Percentiles rank a stretch among this genome's conserved stretches.
Evolutionary conservation across 2,888 invertebrate genomes (phyloP).

Genomic region (Rotaria sp.): DNA sequence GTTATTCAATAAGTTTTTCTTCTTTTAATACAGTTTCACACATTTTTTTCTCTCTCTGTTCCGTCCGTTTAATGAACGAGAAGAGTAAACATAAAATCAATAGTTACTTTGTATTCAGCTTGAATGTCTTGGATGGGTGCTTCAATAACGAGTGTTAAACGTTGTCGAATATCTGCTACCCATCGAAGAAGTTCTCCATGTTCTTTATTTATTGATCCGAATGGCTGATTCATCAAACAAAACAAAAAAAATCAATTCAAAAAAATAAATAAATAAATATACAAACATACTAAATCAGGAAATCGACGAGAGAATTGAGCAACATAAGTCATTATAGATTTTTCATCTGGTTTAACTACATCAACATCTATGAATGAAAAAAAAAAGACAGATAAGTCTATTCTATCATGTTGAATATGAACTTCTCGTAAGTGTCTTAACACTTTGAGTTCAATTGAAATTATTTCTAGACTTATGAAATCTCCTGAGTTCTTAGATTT

Average conservation of each 20-base stretch:
- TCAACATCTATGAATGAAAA: constrained; percentile 67
- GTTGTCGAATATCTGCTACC: not conserved
- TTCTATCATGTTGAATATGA: not conserved
- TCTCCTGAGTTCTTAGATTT: too few relatives aligned
- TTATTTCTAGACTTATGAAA: too few relatives aligned
- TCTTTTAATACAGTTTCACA: not conserved
- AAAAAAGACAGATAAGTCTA: not conserved
- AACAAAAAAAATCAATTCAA: not conserved
- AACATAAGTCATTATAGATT: constrained; percentile 95
- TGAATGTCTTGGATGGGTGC: not conserved
- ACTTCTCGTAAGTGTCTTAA: too few relatives aligned
- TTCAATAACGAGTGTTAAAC: not conserved
- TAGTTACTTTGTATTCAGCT: not conserved
- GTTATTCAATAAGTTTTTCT: not conserved
- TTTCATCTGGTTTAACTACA: constrained; percentile 86
- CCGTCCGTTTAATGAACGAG: not conserved
- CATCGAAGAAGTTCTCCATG: constrained; percentile 14
- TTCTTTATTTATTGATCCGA: not conserved
- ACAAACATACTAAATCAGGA: not conserved
- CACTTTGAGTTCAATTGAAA: too few relatives aligned
- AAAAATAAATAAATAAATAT: not conserved
- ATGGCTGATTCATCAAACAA: not conserved
- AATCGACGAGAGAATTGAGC: constrained; percentile 23
- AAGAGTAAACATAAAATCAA: not conserved
- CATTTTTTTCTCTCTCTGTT: not conserved